phyloP scores from a whole-genome alignment of 2,113 vertebrate genomes.

The Aviceda subcristata region DNA sequence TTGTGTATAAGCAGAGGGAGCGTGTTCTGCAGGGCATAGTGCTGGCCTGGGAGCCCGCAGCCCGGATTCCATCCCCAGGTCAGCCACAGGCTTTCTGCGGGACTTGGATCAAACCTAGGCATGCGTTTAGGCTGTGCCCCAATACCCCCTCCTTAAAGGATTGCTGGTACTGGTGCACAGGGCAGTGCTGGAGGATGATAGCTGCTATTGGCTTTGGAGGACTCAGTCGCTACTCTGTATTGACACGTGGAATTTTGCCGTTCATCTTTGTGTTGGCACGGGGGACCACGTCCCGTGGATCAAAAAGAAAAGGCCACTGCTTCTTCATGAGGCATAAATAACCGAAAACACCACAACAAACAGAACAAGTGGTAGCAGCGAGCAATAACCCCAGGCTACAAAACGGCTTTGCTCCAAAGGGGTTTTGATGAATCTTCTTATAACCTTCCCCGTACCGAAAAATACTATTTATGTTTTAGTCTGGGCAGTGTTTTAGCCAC shows the following conservation, averaged over 20 bases:
- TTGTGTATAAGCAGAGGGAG: accelerated
- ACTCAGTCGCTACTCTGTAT: accelerated
- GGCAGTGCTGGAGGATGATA: accelerated
- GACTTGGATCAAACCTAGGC: too few species aligned
- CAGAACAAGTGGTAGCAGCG: not conserved
- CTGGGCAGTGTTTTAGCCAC: not conserved
- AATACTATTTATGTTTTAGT: not conserved
- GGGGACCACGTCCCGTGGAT: not conserved
- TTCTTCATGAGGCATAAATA: not conserved
- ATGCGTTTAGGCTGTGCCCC: not conserved
- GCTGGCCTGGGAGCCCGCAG: not conserved
- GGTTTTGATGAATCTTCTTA: not conserved
- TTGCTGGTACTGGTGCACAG: accelerated
- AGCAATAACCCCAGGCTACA: not conserved
- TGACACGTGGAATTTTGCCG: accelerated
- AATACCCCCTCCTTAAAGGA: accelerated
- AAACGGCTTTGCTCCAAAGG: not conserved
- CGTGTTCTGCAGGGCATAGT: accelerated
- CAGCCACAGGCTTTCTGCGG: not conserved
- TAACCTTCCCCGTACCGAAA: not conserved
- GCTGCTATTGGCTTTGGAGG: accelerated
- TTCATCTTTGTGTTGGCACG: not conserved
- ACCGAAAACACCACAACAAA: not conserved
- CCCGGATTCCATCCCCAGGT: not conserved
- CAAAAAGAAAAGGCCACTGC: not conserved